phyloP scores from a whole-genome alignment of 2,888 invertebrate species.

The Lacanobia oleracea region DNA sequence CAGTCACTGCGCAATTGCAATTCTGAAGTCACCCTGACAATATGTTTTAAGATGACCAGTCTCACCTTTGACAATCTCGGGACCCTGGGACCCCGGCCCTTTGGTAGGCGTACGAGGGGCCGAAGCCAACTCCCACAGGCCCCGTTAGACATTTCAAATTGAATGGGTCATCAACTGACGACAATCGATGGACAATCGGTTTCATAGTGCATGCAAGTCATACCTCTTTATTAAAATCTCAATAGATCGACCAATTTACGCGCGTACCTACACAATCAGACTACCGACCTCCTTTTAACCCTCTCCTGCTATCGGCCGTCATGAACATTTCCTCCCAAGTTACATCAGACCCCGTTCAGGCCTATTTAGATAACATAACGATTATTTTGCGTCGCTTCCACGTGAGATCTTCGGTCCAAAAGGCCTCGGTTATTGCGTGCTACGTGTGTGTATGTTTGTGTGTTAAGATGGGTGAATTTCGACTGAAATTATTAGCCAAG shows the following conservation, averaged over 20 bases:
- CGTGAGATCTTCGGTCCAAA: slow-evolving; percentile 41
- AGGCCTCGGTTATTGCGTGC: slow-evolving; percentile 13
- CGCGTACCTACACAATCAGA: slow-evolving; percentile 14
- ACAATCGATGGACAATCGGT: no score
- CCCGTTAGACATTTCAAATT: no score
- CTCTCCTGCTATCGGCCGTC: slow-evolving; percentile 34
- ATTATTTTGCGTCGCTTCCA: slow-evolving; percentile 64
- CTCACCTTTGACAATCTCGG: no score
- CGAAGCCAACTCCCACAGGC: no score
- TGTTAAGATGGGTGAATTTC: not conserved
- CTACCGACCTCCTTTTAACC: slow-evolving; percentile 23
- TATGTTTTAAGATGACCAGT: no score
- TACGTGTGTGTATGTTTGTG: slow-evolving; percentile 1
- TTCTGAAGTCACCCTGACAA: no score
- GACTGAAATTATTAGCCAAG: not conserved
- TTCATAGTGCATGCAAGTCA: no score
- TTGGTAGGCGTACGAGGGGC: no score
- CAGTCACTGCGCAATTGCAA: no score
- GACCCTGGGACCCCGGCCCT: no score
- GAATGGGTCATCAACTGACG: no score
- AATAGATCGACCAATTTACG: slow-evolving; percentile 2
- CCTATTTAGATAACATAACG: slow-evolving; percentile 74
- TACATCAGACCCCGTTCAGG: slow-evolving; percentile 60
- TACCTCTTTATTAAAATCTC: not conserved
- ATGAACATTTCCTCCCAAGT: slow-evolving; percentile 55